Evolutionary conservation across 2,113 vertebrate genomes (phyloP).

Genomic region (Passer domesticus): DNA sequence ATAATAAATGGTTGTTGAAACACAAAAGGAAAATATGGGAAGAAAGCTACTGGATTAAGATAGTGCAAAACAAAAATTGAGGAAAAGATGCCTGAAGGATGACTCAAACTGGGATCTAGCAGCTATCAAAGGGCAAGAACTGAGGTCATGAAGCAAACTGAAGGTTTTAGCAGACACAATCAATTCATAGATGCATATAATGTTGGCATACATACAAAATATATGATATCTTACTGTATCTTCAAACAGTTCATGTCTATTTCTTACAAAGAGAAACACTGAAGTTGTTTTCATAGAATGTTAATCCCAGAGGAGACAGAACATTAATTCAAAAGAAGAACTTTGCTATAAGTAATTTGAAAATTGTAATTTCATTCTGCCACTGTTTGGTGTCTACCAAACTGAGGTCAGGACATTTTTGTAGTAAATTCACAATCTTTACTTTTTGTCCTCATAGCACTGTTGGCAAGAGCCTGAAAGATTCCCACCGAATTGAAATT

Average conservation of each 20-base stretch:
- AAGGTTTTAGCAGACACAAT: not conserved
- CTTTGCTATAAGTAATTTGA: not conserved
- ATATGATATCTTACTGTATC: not conserved
- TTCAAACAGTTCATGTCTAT: not conserved
- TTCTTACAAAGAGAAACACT: not conserved
- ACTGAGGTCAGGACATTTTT: not conserved
- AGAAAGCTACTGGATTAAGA: not conserved
- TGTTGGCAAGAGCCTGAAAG: not conserved
- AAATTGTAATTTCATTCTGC: not conserved
- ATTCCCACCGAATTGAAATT: not conserved
- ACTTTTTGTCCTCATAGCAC: not conserved
- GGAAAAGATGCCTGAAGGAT: not conserved
- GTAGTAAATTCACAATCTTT: not conserved
- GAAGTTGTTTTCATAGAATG: not conserved
- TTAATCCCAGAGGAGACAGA: not conserved
- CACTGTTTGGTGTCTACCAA: not conserved
- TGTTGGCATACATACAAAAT: not conserved
- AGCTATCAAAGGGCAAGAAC: not conserved
- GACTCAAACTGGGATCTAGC: not conserved
- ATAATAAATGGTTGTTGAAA: not conserved
- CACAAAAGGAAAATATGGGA: not conserved
- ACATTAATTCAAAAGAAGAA: not conserved
- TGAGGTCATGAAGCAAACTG: not conserved
- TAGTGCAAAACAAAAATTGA: not conserved
- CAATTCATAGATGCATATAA: not conserved